Conservation (phyloP, 2,113 vertebrate species). For the Tychaedon coryphoeus region DNA sequence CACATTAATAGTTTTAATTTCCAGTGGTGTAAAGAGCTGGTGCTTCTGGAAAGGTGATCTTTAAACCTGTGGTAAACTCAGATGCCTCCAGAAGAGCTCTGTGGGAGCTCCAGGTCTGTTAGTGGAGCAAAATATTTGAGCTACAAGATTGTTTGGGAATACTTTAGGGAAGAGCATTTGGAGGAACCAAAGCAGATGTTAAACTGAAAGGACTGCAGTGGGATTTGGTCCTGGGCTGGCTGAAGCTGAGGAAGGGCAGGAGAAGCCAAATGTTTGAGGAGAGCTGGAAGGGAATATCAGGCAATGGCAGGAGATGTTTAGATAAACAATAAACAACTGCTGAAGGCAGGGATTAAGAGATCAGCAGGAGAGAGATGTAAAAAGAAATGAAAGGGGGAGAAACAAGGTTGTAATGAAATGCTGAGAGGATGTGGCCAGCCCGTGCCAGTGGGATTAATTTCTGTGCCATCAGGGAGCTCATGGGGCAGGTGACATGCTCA, state of each 20-base stretch:
- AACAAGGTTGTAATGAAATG: background rate
- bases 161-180: background rate
- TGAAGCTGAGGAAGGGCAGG: background rate
- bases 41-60: background rate
- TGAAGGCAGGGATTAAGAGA: constrained; percentile 1
- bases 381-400: background rate
- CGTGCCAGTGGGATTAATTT: background rate
- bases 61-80: background rate
- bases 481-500: accelerated
- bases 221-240: background rate
- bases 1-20: background rate
- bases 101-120: background rate
- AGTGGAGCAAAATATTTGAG: background rate
- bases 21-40: background rate
- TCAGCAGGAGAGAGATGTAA: background rate
- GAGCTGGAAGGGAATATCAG: background rate
- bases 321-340: background rate
- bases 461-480: background rate
- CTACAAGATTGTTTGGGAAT: background rate
- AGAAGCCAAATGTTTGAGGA: background rate
- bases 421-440: background rate
- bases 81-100: background rate
- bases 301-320: background rate
- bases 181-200: background rate
- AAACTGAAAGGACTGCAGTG: background rate